Evolutionary conservation across 2,888 invertebrate species (phyloP), one percentile per base, ranked within the genome.

Genomic region (Acleris cristana): DNA sequence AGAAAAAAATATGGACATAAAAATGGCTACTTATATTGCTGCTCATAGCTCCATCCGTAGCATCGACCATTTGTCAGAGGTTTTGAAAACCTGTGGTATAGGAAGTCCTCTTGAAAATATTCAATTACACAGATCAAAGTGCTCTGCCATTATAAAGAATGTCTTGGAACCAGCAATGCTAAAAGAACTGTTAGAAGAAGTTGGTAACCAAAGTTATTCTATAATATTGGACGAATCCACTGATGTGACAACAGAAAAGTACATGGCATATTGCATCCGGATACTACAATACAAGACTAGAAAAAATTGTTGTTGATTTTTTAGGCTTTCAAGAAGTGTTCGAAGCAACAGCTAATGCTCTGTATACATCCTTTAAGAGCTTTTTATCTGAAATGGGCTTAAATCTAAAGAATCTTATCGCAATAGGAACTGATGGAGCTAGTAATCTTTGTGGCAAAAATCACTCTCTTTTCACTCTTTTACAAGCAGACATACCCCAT

Each of bases 361-460:
- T 65, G 10, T 65, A 65, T 59, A 59, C 23, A 54, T 53, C 59
- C 19, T 59, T 65, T 18, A 65, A 65, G 65, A 65, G 52, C 10
- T 65, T 65, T 54, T 45, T 59, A 21, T 54, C 59, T 14, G 14
- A 65, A 45, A 55, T 53, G 49, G 53, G 48, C 34, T 54, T 59
- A 44, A 67, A 63, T 63, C 21, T 69, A 58, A 61, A 64, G 44
- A 71, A 71, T 71, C 52, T 69, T 14, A 71, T 71, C 40, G 71
- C 71, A 53, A 64, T 71, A 69, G 71, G 69, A 62, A 69, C 71
- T 57, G 69, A 69, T 71, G 71, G 69, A 65, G 69, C 69, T 26
- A 71, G 64, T 65, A 69, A 71, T 48, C 69, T 69, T 63, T 60
- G 59, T 62, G 69, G 69, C 51, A 70, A 69, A 65, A 48, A 60